Evolutionary conservation across 37 sponge, comb jelly and placozoan species (phyloP).

Genomic region (Ianthella basta): DNA sequence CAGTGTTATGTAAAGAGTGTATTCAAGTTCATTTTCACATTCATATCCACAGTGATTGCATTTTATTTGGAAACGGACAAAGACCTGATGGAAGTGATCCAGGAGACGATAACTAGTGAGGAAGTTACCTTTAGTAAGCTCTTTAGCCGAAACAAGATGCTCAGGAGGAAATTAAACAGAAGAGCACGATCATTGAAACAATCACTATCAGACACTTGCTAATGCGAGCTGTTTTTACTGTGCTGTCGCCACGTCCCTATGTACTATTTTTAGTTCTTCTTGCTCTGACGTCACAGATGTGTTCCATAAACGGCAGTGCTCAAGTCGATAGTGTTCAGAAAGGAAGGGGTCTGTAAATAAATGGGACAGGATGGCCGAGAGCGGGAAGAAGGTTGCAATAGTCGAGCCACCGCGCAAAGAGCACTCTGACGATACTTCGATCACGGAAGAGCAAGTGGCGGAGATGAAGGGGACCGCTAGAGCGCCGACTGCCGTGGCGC

Average conservation of each 20-base stretch:
- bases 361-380: neutral
- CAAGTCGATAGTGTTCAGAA: too few species aligned
- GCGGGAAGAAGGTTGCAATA: conserved; percentile 7
- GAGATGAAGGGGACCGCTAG: neutral
- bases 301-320: too few species aligned
- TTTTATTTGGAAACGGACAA: conserved; percentile 39
- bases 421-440: neutral
- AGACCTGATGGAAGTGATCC: conserved; percentile 52
- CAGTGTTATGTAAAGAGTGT: neutral
- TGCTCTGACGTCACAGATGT: too few species aligned
- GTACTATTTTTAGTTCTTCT: too few species aligned
- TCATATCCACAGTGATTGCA: conserved; percentile 46
- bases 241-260: too few species aligned
- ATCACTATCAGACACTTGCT: too few species aligned
- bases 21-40: neutral
- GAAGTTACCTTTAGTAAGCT: conserved; percentile 50
- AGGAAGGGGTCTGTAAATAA: too few species aligned
- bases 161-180: conserved; percentile 71
- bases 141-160: conserved; percentile 85
- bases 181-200: too few species aligned
- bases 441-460: conserved; percentile 10
- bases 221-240: too few species aligned
- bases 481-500: too few species aligned
- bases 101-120: conserved; percentile 30
- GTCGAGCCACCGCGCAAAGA: neutral